A percentile compares a stretch with the other conserved stretches of the same genome.
Conservation (phyloP, 2,797 vertebrate genomes). For the Varecia variegata region DNA sequence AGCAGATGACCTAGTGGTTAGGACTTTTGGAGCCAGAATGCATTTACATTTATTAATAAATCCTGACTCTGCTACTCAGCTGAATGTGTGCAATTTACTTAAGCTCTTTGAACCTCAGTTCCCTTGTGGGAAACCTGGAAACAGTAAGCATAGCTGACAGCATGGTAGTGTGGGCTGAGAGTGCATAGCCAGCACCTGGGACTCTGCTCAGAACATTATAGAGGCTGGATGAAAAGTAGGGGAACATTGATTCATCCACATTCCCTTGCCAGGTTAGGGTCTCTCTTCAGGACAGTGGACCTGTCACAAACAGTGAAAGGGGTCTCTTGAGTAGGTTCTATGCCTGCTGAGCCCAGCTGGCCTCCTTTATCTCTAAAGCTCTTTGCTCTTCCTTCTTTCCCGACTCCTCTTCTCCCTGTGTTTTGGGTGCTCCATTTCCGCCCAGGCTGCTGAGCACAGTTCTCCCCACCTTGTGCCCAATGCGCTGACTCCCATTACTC, state of each 20-base stretch:
- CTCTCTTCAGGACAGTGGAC: not conserved
- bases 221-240: not conserved
- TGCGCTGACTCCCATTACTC: conserved; percentile 6
- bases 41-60: not conserved
- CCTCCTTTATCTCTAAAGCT: not conserved
- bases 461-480: not conserved
- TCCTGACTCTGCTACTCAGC: not conserved
- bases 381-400: not conserved
- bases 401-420: not conserved
- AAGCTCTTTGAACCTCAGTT: not conserved
- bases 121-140: not conserved
- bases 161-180: not conserved
- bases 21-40: not conserved
- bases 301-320: not conserved
- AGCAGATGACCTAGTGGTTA: not conserved
- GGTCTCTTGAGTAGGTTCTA: not conserved
- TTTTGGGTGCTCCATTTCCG: not conserved
- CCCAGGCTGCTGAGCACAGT: not conserved
- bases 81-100: not conserved
- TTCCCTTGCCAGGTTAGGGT: not conserved
- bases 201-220: not conserved
- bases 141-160: not conserved
- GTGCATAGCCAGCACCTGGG: not conserved
- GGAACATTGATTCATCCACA: not conserved
- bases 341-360: not conserved